Evolutionary conservation across 2,888 invertebrate genomes (phyloP).

Genomic region (Phragmatobia fuliginosa): DNA sequence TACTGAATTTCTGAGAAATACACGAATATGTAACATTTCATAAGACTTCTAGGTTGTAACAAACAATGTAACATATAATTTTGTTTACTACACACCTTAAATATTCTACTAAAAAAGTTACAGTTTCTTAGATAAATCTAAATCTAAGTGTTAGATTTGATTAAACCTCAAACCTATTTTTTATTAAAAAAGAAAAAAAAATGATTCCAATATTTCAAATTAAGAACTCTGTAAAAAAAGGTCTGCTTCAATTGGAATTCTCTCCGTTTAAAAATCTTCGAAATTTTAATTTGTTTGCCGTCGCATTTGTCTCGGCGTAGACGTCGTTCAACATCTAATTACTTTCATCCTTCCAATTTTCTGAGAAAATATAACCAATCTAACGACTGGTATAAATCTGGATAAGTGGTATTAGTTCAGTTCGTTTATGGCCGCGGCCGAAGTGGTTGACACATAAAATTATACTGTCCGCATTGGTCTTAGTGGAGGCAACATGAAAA

Average conservation of each 20-base stretch:
- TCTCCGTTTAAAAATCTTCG: background rate
- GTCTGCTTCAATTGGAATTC: background rate
- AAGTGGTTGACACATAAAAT: constrained; percentile 24
- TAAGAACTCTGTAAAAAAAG: background rate
- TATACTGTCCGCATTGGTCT: constrained; percentile 20
- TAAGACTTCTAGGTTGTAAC: background rate
- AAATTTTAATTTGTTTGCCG: background rate
- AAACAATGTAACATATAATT: background rate
- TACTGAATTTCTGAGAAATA: background rate
- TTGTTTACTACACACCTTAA: background rate
- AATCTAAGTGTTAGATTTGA: background rate
- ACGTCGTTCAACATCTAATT: constrained; percentile 17
- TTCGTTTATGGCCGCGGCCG: constrained; percentile 15
- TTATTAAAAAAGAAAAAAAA: background rate
- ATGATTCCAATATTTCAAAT: background rate
- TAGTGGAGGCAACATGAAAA: constrained; percentile 12
- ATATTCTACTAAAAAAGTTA: background rate
- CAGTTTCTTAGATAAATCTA: background rate
- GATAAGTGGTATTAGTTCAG: constrained; percentile 22
- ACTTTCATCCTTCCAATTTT: constrained; percentile 18
- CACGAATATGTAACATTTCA: background rate
- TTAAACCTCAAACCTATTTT: background rate
- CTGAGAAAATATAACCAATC: constrained; percentile 20
- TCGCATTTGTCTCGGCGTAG: constrained; percentile 2
- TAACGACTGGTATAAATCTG: constrained; percentile 24